Evolutionary conservation across 2,113 vertebrate genomes (phyloP).

Genomic region (Tragelaphus buxtoni): DNA sequence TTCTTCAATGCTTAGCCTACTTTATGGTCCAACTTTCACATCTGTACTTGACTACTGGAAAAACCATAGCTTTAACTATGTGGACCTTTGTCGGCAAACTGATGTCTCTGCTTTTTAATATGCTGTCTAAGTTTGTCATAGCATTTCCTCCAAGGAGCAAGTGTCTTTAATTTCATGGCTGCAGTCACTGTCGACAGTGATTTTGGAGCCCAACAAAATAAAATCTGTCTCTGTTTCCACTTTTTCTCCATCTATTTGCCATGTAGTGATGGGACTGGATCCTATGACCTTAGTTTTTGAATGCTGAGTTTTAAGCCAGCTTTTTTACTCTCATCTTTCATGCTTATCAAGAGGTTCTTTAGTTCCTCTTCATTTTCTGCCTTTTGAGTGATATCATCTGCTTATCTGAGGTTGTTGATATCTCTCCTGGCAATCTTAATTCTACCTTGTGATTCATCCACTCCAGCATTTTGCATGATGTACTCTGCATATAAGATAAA

Average conservation of each 20-base stretch:
- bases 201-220: not conserved
- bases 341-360: not conserved
- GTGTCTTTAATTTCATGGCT: not conserved
- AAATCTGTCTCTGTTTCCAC: not conserved
- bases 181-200: not conserved
- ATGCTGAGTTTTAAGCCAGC: not conserved
- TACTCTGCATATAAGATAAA: not conserved
- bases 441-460: not conserved
- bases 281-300: not conserved
- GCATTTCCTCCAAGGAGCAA: not conserved
- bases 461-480: not conserved
- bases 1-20: not conserved
- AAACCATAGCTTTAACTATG: not conserved
- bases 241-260: not conserved
- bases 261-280: not conserved
- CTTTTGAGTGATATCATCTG: not conserved
- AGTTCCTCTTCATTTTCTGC: not conserved
- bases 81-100: not conserved
- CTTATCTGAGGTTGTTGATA: not conserved
- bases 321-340: not conserved
- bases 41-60: not conserved
- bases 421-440: not conserved
- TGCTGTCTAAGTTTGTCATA: not conserved
- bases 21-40: not conserved
- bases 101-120: not conserved